Evolutionary conservation across 2,797 vertebrate genomes (phyloP).

Genomic region (Hemibagrus guttatus): DNA sequence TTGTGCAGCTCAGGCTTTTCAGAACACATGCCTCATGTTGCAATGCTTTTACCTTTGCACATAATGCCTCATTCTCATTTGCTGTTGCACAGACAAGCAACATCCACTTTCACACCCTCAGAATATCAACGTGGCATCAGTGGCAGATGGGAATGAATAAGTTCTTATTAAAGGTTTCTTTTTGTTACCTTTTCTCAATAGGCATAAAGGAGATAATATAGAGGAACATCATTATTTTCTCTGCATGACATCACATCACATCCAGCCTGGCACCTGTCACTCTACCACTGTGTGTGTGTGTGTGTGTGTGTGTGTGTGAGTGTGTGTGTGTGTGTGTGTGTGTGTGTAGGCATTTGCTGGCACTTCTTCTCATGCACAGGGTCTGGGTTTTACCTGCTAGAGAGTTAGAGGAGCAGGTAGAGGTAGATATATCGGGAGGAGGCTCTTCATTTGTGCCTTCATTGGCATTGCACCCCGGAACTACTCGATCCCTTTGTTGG

Average conservation of each 20-base stretch:
- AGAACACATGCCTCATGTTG: not conserved
- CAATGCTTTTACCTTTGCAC: not conserved
- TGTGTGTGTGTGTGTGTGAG: constrained; percentile 22
- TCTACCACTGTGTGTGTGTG: constrained; percentile 50
- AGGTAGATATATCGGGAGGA: constrained; percentile 64
- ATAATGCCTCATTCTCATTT: not conserved
- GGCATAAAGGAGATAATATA: constrained; percentile 14
- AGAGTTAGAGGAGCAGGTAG: constrained; percentile 63
- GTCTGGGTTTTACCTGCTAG: constrained; percentile 69
- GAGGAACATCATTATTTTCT: constrained; percentile 44
- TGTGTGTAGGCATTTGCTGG: not conserved
- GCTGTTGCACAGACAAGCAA: not conserved
- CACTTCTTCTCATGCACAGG: constrained; percentile 46
- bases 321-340: not conserved
- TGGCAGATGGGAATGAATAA: not conserved
- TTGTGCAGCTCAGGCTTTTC: not conserved
- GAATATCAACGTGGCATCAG: constrained; percentile 42
- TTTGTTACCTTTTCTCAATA: constrained; percentile 20
- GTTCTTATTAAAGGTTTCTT: not conserved
- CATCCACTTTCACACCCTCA: constrained; percentile 44
- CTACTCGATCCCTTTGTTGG: constrained; percentile 66
- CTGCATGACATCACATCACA: constrained; percentile 54
- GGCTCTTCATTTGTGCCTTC: constrained; percentile 59
- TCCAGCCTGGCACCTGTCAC: constrained; percentile 63
- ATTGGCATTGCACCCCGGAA: constrained; percentile 55